Evolutionary conservation across 2,113 vertebrate genomes (phyloP).

Genomic region (Datnioides undecimradiatus): DNA sequence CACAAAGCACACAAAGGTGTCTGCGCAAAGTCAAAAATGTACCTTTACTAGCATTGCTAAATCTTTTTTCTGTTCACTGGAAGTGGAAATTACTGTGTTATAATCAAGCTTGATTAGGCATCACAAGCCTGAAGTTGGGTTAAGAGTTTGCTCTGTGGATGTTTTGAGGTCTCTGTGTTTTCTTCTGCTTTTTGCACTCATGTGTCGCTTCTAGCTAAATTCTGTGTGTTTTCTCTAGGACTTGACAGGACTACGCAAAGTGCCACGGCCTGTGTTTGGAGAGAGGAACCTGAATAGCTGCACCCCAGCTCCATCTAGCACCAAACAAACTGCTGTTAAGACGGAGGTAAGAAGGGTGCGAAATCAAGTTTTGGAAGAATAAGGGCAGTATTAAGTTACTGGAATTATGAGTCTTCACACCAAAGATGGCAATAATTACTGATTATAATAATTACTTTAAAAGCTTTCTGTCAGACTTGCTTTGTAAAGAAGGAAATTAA

Average conservation of each 20-base stretch:
- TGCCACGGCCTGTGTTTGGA: conserved; percentile 92
- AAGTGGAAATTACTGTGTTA: not conserved
- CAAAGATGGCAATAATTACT: not conserved
- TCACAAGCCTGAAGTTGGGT: not conserved
- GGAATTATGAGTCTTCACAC: not conserved
- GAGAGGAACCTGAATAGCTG: conserved; percentile 95
- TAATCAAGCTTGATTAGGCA: not conserved
- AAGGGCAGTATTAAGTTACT: not conserved
- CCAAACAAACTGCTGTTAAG: conserved; percentile 76
- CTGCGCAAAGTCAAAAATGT: conserved; percentile 24
- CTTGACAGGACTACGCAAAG: conserved; percentile 82
- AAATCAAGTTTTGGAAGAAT: not conserved
- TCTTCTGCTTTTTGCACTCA: not conserved
- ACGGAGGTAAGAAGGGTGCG: conserved; percentile 80
- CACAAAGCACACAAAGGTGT: conserved; percentile 89
- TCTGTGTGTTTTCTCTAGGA: conserved; percentile 85
- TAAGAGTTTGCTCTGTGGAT: not conserved
- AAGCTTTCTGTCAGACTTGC: not conserved
- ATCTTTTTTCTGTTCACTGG: not conserved
- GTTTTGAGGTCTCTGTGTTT: not conserved
- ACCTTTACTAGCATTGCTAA: not conserved
- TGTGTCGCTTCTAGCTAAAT: conserved; percentile 60
- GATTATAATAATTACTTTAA: too few relatives aligned
- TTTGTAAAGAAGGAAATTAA: too few relatives aligned
- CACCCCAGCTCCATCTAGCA: conserved; percentile 79